Evolutionary conservation across 2,797 vertebrate species (phyloP).

Genomic region (Podarcis lilfordi): DNA sequence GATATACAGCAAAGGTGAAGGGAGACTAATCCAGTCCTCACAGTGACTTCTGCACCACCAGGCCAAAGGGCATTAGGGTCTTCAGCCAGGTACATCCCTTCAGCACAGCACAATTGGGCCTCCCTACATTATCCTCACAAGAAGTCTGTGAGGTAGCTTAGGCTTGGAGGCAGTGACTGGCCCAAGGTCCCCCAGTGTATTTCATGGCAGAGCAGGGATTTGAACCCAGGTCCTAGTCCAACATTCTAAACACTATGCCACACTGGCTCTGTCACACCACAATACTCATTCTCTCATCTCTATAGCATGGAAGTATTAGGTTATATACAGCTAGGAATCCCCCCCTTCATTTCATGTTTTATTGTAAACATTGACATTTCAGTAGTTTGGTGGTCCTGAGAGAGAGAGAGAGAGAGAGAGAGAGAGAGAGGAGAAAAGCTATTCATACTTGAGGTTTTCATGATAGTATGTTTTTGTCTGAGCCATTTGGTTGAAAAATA

Average conservation of each 20-base stretch:
- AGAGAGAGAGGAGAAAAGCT: background rate
- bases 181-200: background rate
- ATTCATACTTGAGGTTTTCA: background rate
- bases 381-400: too few species aligned
- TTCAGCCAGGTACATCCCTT: background rate
- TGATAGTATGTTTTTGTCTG: too few species aligned
- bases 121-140: too few species aligned
- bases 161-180: too few species aligned
- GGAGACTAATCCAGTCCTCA: constrained; percentile 48
- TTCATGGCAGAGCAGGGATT: background rate
- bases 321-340: background rate
- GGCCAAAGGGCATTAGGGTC: background rate
- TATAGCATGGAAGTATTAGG: background rate
- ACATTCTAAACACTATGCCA: background rate
- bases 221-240: too few species aligned
- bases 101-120: background rate
- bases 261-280: background rate
- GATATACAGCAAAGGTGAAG: constrained; percentile 45
- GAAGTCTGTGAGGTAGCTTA: too few species aligned
- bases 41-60: background rate
- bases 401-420: too few species aligned
- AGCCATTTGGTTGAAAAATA: too few species aligned
- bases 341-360: too few species aligned
- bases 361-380: too few species aligned
- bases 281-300: background rate